A percentile compares a stretch with the other conserved stretches of the same genome.
Conservation (phyloP, 2,113 vertebrate genomes). For the Scomber colias region DNA sequence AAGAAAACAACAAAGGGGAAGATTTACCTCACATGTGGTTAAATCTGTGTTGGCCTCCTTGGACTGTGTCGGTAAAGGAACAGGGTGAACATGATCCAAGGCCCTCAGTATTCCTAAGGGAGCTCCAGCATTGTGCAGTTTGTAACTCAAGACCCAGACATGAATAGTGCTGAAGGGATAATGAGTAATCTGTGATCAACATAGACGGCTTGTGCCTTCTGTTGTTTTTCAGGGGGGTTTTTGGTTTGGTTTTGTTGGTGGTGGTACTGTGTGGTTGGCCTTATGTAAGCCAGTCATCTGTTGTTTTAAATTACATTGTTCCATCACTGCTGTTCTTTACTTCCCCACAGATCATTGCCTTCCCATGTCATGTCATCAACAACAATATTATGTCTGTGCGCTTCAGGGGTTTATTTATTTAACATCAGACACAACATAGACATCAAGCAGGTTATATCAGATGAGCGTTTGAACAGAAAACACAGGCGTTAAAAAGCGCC, state of each 20-base stretch:
- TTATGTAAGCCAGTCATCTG: constrained; percentile 52
- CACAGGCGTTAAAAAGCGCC: background rate
- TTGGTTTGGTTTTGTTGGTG: constrained; percentile 13
- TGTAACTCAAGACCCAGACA: constrained; percentile 77
- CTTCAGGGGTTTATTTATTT: background rate
- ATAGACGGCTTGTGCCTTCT: constrained; percentile 69
- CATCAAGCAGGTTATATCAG: background rate
- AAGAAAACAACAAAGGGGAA: constrained; percentile 49
- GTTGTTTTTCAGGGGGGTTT: constrained; percentile 54
- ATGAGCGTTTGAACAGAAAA: background rate
- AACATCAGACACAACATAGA: background rate
- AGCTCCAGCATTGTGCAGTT: constrained; percentile 70
- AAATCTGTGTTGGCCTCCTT: constrained; percentile 52
- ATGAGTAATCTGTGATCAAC: constrained; percentile 75
- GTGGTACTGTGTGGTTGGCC: constrained; percentile 42
- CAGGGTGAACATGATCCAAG: constrained; percentile 74
- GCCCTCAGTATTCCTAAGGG: constrained; percentile 50
- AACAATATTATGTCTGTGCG: background rate
- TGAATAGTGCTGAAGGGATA: constrained; percentile 75
- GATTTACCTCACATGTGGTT: constrained; percentile 73
- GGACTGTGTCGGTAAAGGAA: constrained; percentile 56
- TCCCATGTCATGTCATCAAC: constrained; percentile 34
- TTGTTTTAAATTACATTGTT: constrained; percentile 29
- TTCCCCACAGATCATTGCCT: constrained; percentile 35
- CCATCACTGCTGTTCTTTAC: background rate